Evolutionary conservation across 2,113 vertebrate genomes (phyloP).

Genomic region (Ochotona princeps): DNA sequence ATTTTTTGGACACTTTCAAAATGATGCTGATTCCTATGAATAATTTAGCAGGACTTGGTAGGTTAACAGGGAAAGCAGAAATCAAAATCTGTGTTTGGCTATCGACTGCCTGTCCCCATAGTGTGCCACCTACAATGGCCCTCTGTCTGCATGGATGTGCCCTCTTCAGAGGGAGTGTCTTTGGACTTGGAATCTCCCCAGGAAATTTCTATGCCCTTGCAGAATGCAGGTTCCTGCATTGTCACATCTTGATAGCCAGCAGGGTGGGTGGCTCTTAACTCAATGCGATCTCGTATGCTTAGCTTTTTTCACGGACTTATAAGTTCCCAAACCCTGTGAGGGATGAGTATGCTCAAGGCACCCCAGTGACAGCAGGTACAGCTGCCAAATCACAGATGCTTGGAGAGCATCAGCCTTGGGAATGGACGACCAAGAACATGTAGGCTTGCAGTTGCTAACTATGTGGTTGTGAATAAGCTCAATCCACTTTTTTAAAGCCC

Average conservation of each 20-base stretch:
- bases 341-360: background rate
- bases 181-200: background rate
- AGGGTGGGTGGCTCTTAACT: background rate
- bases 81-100: background rate
- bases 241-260: background rate
- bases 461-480: background rate
- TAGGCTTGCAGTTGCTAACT: background rate
- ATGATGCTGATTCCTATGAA: background rate
- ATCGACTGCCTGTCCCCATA: background rate
- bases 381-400: accelerated
- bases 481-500: background rate
- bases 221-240: background rate
- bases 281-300: background rate
- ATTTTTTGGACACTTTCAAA: background rate
- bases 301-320: background rate
- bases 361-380: background rate
- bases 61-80: background rate
- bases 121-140: background rate
- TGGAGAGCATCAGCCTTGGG: background rate
- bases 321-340: background rate
- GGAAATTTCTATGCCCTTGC: background rate
- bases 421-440: background rate
- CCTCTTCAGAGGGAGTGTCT: background rate
- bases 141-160: background rate
- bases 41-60: background rate